Base-by-base conservation (phyloP, 2,113 vertebrate genomes). In the Cochlearius cochlearius region DNA sequence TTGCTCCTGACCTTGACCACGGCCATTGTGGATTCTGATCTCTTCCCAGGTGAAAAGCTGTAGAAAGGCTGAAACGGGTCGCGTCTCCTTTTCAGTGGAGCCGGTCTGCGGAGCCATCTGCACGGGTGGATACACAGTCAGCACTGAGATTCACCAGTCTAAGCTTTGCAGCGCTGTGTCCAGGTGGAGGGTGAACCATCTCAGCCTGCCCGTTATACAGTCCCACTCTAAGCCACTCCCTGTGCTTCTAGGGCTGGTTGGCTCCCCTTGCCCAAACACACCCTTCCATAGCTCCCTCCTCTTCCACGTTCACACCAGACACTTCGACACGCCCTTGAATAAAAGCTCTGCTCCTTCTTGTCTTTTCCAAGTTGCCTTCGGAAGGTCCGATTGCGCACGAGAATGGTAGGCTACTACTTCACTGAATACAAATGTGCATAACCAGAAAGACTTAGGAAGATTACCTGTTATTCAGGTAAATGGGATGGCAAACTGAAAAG, bases 31-130 rank as follows among this genome's bases (percentile, higher is more conserved):
- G 60, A 10, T 39, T 41, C 45, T 23, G 73, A 97, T 50, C 38
- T 97, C 97, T 11, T 97, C 97, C 97, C 97, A 97, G 1, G 97
- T 97, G 92, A 96, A 93, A 15, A 93, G 85, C 64, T 26, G 87
- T 0, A 7, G 72, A 10, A 96, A 79, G 16, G 77, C 49, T 20
- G 92, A 9, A 23, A 66, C 5, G 1, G 78, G 11, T 7, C 4
- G 15, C 0, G 71, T 20, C 14, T 60, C 45, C 52, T 93, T 93
- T 6, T 52, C 64, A 0, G 63, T 43, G 55, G 90, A 71, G 53
- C 94, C 69, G 0, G 92, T 96, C 84, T 97, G 96, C 1, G 96
- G 97, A 73, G 96, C 89, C 97, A 97, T 97, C 78, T 3, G 34
- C 2, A 8, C n/a, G 2, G 36, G 25, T 1, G 15, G 62, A 6